Evolutionary conservation across 2,888 invertebrate genomes (phyloP).

Genomic region (Phasia obesa): DNA sequence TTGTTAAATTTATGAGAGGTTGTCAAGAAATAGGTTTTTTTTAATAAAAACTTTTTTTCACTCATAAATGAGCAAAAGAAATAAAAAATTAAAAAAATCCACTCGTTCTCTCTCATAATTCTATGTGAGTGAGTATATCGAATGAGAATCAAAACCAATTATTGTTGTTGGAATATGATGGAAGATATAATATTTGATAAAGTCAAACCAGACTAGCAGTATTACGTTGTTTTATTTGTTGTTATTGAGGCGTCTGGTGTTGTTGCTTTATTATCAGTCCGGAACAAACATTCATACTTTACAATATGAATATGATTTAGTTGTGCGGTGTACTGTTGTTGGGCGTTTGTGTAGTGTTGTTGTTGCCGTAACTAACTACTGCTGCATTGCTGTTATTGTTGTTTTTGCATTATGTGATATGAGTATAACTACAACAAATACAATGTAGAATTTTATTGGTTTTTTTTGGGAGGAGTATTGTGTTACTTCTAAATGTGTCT

Average conservation of each 20-base stretch:
- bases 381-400: constrained; percentile 47
- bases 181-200: constrained; percentile 77
- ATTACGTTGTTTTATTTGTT: constrained; percentile 3
- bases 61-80: constrained; percentile 52
- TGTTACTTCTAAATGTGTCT: constrained; percentile 53
- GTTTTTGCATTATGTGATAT: constrained; percentile 63
- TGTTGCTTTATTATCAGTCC: constrained; percentile 12
- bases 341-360: background rate
- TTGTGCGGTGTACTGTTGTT: constrained; percentile 9
- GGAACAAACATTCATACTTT: constrained; percentile 48
- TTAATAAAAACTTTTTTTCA: constrained; percentile 21
- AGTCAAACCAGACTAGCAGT: constrained; percentile 60
- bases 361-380: constrained; percentile 13
- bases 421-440: constrained; percentile 53
- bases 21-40: constrained; percentile 74
- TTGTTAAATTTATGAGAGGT: constrained; percentile 79
- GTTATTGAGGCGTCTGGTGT: constrained; percentile 7
- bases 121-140: background rate
- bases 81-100: background rate
- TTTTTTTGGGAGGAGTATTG: constrained; percentile 65
- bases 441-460: constrained; percentile 29
- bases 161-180: constrained; percentile 77
- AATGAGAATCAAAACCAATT: constrained; percentile 27
- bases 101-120: background rate
- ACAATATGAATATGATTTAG: constrained; percentile 50